These are phyloP conservation scores for Chiloscyllium plagiosum DNA, from an alignment of 2,113 vertebrate species.

Conservation along the genomic window DNA sequence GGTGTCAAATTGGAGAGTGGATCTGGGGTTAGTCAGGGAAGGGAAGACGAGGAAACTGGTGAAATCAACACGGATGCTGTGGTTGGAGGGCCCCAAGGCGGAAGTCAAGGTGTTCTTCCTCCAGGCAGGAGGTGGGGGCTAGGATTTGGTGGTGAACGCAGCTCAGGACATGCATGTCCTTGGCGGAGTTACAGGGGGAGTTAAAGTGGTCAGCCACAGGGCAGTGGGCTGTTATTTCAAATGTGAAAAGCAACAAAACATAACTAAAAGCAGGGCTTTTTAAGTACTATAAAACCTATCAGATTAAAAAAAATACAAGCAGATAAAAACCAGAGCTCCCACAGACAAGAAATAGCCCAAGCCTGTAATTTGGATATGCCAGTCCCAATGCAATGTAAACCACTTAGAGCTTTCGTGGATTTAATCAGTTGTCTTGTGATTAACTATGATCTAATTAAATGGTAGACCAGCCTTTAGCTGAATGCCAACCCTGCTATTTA, in stretches of 20 bases:
- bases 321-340: not conserved
- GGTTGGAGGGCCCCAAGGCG: no score
- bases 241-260: not conserved
- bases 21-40: no score
- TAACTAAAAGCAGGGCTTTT: not conserved
- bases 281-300: not conserved
- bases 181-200: no score
- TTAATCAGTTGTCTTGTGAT: slow-evolving; percentile 8
- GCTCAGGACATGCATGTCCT: no score
- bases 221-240: not conserved
- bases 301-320: not conserved
- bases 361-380: not conserved
- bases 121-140: no score
- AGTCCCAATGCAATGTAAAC: not conserved
- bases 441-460: not conserved
- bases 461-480: not conserved
- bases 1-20: no score
- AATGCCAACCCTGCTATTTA: not conserved
- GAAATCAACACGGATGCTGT: no score
- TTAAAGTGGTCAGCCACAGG: no score
- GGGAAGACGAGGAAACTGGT: no score
- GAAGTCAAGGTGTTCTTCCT: no score
- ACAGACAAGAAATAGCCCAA: not conserved
- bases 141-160: no score
- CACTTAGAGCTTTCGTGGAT: not conserved